phyloP scores from a whole-genome alignment of 2,113 vertebrate species.

The Corvus hawaiiensis region DNA sequence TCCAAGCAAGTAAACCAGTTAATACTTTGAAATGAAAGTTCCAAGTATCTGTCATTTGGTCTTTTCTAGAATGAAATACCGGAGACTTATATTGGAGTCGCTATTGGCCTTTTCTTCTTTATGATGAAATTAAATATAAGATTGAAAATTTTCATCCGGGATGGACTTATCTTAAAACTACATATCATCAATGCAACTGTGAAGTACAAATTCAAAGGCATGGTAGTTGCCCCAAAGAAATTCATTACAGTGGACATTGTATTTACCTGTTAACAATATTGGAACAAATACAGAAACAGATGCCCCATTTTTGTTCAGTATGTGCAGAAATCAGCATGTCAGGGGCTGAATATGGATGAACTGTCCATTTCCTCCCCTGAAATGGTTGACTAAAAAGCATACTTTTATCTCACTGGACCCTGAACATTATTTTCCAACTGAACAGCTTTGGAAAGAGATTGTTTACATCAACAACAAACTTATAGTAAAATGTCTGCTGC shows the following conservation, averaged over 20 bases:
- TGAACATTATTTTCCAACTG: background rate
- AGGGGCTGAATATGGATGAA: background rate
- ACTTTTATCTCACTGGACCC: background rate
- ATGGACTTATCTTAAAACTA: background rate
- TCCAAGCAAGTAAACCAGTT: background rate
- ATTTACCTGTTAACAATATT: background rate
- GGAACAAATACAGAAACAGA: background rate
- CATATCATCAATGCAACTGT: background rate
- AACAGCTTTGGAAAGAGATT: conserved; percentile 12
- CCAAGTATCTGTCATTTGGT: background rate
- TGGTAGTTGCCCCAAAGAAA: background rate
- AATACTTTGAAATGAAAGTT: background rate
- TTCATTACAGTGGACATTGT: background rate
- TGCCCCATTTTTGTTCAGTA: background rate
- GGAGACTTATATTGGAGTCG: background rate
- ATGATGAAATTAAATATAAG: background rate
- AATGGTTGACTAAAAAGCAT: background rate
- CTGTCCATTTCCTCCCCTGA: background rate
- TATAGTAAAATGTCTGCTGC: background rate
- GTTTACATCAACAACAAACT: background rate
- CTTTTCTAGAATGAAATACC: background rate
- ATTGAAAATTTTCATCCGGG: background rate
- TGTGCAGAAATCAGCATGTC: background rate
- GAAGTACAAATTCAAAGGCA: background rate
- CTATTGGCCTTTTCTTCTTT: background rate